These are phyloP conservation scores for Drosophila neocordata DNA, from an alignment of 1,140 invertebrate species.

Conservation along the genomic window DNA sequence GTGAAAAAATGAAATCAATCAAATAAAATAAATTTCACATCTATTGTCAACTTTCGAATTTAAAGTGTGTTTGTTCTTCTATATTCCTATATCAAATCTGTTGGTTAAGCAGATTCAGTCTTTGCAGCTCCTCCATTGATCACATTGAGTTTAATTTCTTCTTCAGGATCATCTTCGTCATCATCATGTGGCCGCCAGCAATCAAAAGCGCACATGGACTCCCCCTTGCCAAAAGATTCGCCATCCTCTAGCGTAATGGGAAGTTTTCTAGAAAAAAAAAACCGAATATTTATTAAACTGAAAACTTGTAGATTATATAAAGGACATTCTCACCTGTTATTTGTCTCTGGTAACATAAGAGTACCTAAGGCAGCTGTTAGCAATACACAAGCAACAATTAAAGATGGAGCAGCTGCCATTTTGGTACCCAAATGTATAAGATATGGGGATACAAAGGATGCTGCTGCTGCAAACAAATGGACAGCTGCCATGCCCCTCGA, in stretches of 20 bases:
- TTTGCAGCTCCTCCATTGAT: constrained; percentile 41
- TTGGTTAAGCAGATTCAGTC: constrained; percentile 23
- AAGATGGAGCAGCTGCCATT: constrained; percentile 52
- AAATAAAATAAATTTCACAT: constrained; percentile 78
- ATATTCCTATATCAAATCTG: constrained; percentile 24
- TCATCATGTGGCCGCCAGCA: constrained; percentile 71
- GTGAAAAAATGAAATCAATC: constrained; percentile 72
- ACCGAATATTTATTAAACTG: constrained; percentile 3
- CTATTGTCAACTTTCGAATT: constrained; percentile 63
- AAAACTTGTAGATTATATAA: background rate
- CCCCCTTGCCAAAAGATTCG: constrained; percentile 60
- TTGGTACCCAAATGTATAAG: constrained; percentile 62
- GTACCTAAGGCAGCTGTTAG: constrained; percentile 39
- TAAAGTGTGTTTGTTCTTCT: constrained; percentile 15
- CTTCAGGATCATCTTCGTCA: constrained; percentile 44
- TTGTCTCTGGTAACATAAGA: constrained; percentile 60
- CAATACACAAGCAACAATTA: constrained; percentile 50
- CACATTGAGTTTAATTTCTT: constrained; percentile 56
- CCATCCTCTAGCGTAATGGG: constrained; percentile 67
- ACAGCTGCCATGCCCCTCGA: constrained; percentile 63
- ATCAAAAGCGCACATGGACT: constrained; percentile 82
- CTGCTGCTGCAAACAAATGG: constrained; percentile 57
- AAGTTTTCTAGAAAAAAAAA: constrained; percentile 53
- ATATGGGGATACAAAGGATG: constrained; percentile 60
- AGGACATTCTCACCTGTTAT: constrained; percentile 54